Base-by-base conservation (phyloP, 2,888 invertebrate species). In the Halocaridina rubra region DNA sequence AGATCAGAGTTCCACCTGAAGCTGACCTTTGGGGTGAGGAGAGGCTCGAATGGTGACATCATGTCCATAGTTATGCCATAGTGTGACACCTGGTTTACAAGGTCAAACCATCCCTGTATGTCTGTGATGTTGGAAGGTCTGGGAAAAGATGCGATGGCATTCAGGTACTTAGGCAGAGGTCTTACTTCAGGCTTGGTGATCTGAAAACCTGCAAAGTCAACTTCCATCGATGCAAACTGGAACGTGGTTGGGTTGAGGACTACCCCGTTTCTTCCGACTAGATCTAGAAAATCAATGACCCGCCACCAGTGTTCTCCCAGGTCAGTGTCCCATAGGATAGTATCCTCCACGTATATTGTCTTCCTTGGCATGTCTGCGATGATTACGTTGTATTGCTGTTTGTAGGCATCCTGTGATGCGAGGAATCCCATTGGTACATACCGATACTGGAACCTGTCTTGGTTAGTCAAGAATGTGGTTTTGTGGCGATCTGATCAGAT, bases 1-100 rank as follows among this genome's bases (percentile, higher is more conserved):
- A 72, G 57, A 7, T 80, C 33, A 8, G 29, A 24, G 30, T 22
- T 30, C 72, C 72, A 72, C 29, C 24, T 29, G 30, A 72, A 59
- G 59, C 59, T 39, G 59, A 57, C 72, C 57, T 80, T 80, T 19
- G 72, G 80, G 22, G 32, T 80, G 19, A 80, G 57, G 32, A 80
- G 59, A 5, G 80, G 80, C 46, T 72, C 72, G 72, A 80, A 80
- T 19, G 74, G 80, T 29, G 59, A 72, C 81, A 81, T 81, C 61
- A 72, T n/a, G 10, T 16, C 64, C 7, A 59, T 74, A 61, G 74
- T 74, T 72, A 27, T 74, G 30, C 76, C 75, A 67, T 75, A 61
- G 33, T 75, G 32, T 3, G 61, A 61, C 24, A 81, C 30, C 81
- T 81, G 81, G 76, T 80, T 80, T 19, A 80, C 74, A 19, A 33